Evolutionary conservation across 2,113 vertebrate genomes (phyloP), one percentile per base, ranked within the genome.

Genomic region (Donacobius atricapilla): DNA sequence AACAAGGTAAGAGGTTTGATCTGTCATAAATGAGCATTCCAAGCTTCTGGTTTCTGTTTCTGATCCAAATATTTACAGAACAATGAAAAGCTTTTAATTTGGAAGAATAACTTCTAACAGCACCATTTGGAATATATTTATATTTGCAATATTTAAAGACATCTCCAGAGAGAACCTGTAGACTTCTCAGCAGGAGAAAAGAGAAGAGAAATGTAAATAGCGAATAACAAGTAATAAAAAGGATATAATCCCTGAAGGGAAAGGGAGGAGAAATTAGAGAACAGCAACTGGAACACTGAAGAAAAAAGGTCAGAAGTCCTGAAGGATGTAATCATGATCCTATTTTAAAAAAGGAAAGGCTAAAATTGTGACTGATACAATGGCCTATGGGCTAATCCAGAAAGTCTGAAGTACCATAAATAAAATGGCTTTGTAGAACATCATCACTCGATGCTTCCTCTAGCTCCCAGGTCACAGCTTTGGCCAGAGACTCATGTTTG

Each of bases 331-430:
- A 90, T 90, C 85, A 85, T 45, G 58, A 85, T 69, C 66, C 68
- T 47, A 50, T 83, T 95, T 92, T 95, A 75, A 88, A 96, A 88
- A 70, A 30, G 45, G 71, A 95, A 90, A 73, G 85, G 82, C 82
- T 96, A 93, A 93, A 96, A 85, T 11, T 88, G 71, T 65, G 75
- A 40, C 87, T 86, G 87, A 90, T 83, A 96, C 91, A 93, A 95
- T 85, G 39, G 78, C 33, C 51, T 86, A 15, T 21, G 30, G 90
- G 84, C 50, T 78, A 79, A 48, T 45, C 35, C 64, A 69, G 42
- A 69, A 87, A 83, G 27, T 31, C 11, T 54, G 15, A 94, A 81
- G 50, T 42, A n/a, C 33, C 45, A 25, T 39, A 77, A 88, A 83
- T 70, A 83, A 93, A 92, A 66, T 17, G 69, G 35, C 31, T 91